Evolutionary conservation across 2,113 vertebrate species (phyloP).

Genomic region (Mungos mungo): DNA sequence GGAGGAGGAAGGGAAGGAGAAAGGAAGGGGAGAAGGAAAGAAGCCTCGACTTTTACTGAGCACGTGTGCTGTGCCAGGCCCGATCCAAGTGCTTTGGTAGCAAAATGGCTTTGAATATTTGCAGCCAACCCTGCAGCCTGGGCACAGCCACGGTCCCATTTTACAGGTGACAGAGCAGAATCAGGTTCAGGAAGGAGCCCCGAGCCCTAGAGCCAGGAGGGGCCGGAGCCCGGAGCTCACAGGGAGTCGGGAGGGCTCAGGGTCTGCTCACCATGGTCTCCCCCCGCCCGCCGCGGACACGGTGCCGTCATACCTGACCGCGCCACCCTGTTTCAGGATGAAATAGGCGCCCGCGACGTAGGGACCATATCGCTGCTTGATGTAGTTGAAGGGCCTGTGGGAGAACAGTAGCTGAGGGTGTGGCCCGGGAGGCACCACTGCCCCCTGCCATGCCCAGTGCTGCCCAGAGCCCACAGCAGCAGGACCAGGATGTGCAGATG

Average conservation of each 20-base stretch:
- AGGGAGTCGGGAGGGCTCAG: background rate
- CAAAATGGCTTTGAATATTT: background rate
- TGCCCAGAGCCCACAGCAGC: background rate
- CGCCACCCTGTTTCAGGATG: slow-evolving; percentile 84
- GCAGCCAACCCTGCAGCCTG: background rate
- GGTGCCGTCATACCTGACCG: slow-evolving; percentile 84
- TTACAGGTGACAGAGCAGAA: background rate
- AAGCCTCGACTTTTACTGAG: background rate
- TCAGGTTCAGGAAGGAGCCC: background rate
- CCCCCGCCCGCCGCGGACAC: background rate
- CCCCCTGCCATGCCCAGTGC: background rate
- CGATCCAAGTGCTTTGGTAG: background rate
- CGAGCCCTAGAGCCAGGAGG: background rate
- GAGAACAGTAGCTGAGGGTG: background rate
- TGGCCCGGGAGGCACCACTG: too few relatives aligned
- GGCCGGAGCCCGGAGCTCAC: background rate
- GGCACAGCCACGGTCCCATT: background rate
- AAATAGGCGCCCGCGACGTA: slow-evolving; percentile 84
- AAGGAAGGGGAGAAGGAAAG: background rate
- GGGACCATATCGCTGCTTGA: slow-evolving; percentile 73
- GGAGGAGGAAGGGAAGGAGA: background rate
- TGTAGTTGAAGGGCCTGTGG: slow-evolving; percentile 80
- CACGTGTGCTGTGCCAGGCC: background rate
- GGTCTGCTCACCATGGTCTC: fast-evolving
- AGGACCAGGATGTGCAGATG: background rate